A percentile compares a stretch with the other conserved stretches of the same genome.
Conservation (phyloP, 2,888 invertebrate species). For the Xylophagus ater region DNA sequence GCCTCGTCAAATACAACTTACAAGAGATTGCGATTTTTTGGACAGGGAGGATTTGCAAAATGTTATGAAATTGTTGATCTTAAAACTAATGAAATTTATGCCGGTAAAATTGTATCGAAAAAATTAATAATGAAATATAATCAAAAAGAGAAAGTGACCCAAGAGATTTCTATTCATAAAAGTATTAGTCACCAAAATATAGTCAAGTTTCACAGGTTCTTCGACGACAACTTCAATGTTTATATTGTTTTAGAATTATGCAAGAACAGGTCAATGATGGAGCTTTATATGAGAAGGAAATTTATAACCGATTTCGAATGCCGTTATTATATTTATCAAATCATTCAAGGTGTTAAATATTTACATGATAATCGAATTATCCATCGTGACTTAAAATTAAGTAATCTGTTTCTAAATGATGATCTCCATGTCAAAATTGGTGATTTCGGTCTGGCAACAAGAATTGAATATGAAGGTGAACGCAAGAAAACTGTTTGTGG, state of each 20-base stretch:
- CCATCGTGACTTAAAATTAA: slow-evolving; percentile 94
- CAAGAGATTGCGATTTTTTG: slow-evolving; percentile 74
- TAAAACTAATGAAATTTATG: slow-evolving; percentile 66
- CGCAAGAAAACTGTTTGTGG: slow-evolving; percentile 91
- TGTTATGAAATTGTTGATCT: slow-evolving; percentile 91
- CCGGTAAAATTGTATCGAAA: slow-evolving; percentile 96
- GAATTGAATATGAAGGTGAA: slow-evolving; percentile 78
- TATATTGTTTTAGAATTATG: slow-evolving; percentile 95
- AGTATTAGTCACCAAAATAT: slow-evolving; percentile 80
- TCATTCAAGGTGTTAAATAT: slow-evolving; percentile 82
- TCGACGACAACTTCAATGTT: slow-evolving; percentile 85
- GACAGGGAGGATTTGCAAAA: slow-evolving; percentile 96
- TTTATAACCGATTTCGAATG: slow-evolving; percentile 96
- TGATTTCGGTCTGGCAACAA: slow-evolving; percentile 96
- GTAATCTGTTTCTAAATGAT: slow-evolving; percentile 94
- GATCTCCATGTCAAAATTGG: slow-evolving; percentile 91
- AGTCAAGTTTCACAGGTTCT: slow-evolving; percentile 89
- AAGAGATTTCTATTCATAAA: slow-evolving; percentile 93
- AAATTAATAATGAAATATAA: slow-evolving; percentile 82
- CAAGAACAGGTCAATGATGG: slow-evolving; percentile 94
- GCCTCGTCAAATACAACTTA: slow-evolving; percentile 62
- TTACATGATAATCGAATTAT: slow-evolving; percentile 88
- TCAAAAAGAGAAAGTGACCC: slow-evolving; percentile 94
- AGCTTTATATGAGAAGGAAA: slow-evolving; percentile 90
- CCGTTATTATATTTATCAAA: slow-evolving; percentile 91